Conservation (phyloP, 2,888 invertebrate species). For the Synanthedon tipuliformis region DNA sequence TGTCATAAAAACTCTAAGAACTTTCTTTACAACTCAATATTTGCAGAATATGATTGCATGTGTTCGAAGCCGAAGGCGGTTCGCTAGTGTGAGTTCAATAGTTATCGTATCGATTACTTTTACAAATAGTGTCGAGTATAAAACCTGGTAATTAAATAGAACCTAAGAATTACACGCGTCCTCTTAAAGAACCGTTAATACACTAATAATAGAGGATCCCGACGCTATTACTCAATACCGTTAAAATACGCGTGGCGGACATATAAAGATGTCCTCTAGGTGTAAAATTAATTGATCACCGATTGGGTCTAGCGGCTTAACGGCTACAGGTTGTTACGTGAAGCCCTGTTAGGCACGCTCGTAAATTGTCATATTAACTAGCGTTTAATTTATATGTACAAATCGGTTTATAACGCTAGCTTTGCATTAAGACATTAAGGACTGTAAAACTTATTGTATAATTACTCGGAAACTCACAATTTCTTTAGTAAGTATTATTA, state of each 20-base stretch:
- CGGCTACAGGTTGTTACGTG: slow-evolving; percentile 3
- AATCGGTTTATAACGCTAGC: slow-evolving; percentile 38
- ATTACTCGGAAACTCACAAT: background rate
- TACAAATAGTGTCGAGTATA: too few species aligned
- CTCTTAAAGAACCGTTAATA: slow-evolving; percentile 14
- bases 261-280: slow-evolving; percentile 43
- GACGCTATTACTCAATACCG: slow-evolving; percentile 16
- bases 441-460: slow-evolving; percentile 29
- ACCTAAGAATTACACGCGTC: background rate
- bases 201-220: slow-evolving; percentile 17
- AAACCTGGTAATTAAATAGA: background rate
- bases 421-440: slow-evolving; percentile 31
- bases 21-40: too few species aligned
- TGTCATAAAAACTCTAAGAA: too few species aligned
- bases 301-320: slow-evolving; percentile 19
- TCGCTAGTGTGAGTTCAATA: background rate
- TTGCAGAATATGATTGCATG: too few species aligned
- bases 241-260: slow-evolving; percentile 25
- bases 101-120: background rate
- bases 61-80: too few species aligned
- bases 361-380: slow-evolving; percentile 50
- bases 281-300: slow-evolving; percentile 45
- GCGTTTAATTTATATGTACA: slow-evolving; percentile 38
- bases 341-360: slow-evolving; percentile 29
- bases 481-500: background rate